Base-by-base conservation (phyloP, 1,140 invertebrate genomes). In the Sarcophaga bullata region DNA sequence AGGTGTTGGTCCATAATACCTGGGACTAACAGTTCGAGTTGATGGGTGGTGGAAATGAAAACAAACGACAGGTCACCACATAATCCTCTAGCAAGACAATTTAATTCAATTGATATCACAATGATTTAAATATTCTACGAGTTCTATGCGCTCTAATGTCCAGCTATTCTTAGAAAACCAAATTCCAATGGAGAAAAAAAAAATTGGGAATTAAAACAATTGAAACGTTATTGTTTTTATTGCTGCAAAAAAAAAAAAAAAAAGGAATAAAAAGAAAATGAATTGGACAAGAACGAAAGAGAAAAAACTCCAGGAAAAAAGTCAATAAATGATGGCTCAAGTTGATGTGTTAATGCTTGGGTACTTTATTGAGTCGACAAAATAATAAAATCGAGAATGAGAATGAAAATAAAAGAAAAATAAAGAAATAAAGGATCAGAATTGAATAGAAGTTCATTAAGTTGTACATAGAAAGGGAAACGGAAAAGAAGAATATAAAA, bases 61-160 rank as follows among this genome's bases (percentile, higher is more conserved):
- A 78, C 19, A 78, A 78, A 78, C 75, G 75, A 78, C 75, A 78
- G 75, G 48, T 78, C 75, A 78, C 75, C 75, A 78, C 75, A 78
- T 78, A 78, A 78, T 78, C 75, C 75, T 78, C 75, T 48, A 25
- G 75, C 75, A 78, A 78, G 75, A 78, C 75, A 78, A 78, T 78
- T 78, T 78, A 78, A 78, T 78, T 78, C 75, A 78, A 78, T 78
- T 78, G 75, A 78, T 78, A 78, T 25, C 75, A 78, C 7, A 78
- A 78, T 78, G 75, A 78, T 78, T 78, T 78, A 78, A 78, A 78
- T 78, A 78, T 78, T 50, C 25, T 76, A 17, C 37, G 25, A 58
- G 54, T 58, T 58, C 13, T 19, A 9, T 78, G 48, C n/a, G 37
- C 19, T 72, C 37, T 37, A 4, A 37, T 37, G 25, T 37, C 25